Conservation (phyloP, 2,113 vertebrate genomes). For the Crotalus helleri region DNA sequence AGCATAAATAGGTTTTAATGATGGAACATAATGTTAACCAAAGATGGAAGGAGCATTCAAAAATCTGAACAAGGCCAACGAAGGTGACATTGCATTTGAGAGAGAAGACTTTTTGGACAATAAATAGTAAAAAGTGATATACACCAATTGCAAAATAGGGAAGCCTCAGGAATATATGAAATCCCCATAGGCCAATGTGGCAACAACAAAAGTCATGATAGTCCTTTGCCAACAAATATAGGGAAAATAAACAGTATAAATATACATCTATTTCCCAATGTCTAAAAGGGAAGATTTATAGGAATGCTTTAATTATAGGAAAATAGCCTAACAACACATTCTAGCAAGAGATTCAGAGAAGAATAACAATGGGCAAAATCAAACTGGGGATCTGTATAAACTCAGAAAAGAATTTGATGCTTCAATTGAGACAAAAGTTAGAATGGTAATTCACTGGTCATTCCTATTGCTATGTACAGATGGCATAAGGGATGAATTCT, state of each 20-base stretch:
- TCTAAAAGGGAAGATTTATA: background rate
- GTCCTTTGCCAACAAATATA: background rate
- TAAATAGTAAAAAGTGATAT: background rate
- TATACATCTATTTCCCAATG: background rate
- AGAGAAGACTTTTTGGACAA: background rate
- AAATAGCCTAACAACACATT: background rate
- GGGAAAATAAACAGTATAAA: too few relatives aligned
- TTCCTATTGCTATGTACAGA: background rate
- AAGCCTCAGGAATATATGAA: background rate
- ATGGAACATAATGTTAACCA: background rate
- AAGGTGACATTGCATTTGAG: background rate
- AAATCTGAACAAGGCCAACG: background rate
- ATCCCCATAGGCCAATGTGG: background rate
- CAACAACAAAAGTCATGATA: background rate
- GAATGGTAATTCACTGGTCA: background rate
- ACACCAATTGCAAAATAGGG: background rate
- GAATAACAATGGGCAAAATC: background rate
- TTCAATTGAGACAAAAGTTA: background rate
- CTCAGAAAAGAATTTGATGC: background rate
- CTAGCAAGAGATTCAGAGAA: too few relatives aligned
- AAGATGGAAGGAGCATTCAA: background rate
- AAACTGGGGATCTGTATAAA: background rate
- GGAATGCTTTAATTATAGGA: background rate
- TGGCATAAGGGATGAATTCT: background rate
- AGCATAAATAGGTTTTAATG: background rate